A percentile compares a stretch with the other conserved stretches of the same genome.
These are phyloP conservation scores for Brachypodius melanocephalos DNA, from an alignment of 2,113 vertebrate species.

Conservation along the genomic window DNA sequence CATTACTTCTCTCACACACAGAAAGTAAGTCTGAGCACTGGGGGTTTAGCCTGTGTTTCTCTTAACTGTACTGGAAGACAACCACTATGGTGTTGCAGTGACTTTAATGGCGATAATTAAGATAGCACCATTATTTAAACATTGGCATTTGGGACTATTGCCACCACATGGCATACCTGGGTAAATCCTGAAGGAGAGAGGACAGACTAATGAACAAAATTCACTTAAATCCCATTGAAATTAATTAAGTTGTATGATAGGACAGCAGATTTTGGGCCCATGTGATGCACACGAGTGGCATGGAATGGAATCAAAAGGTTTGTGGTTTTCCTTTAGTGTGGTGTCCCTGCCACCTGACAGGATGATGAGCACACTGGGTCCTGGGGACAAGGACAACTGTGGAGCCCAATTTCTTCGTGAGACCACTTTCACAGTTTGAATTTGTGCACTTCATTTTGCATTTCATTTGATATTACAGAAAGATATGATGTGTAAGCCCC, in stretches of 20 bases:
- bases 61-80: neutral
- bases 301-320: neutral
- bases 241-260: neutral
- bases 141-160: neutral
- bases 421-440: neutral
- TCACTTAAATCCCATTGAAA: slow-evolving; percentile 12
- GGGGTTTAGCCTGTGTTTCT: neutral
- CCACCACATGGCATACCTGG: neutral
- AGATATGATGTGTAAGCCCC: neutral
- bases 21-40: neutral
- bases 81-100: neutral
- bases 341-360: neutral
- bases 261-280: neutral
- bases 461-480: neutral
- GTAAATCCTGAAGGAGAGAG: neutral
- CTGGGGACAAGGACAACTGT: neutral
- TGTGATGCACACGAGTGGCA: accelerated
- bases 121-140: neutral
- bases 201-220: neutral
- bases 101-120: neutral
- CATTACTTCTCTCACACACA: neutral
- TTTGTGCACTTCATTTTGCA: neutral
- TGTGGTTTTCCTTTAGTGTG: neutral
- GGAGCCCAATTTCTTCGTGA: neutral
- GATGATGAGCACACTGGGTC: neutral